These are phyloP conservation scores for Hippocampus mohnikei DNA, from an alignment of 2,113 vertebrate genomes.

Conservation along the genomic window DNA sequence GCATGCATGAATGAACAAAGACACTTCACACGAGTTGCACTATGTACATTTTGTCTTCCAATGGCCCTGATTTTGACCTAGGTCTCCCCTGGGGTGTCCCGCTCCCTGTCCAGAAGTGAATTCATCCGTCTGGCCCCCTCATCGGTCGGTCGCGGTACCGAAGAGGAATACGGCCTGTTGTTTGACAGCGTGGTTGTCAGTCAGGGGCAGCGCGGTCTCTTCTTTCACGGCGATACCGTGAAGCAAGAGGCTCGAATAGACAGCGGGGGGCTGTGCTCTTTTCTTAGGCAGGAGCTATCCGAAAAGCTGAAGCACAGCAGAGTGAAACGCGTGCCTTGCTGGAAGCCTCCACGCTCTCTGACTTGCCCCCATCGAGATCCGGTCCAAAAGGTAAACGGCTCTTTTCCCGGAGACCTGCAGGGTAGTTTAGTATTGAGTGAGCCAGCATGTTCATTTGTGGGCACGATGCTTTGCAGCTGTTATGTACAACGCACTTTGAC, in stretches of 20 bases:
- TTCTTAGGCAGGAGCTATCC: slow-evolving; percentile 74
- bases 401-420: background rate
- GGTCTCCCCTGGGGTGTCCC: slow-evolving; percentile 37
- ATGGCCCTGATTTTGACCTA: slow-evolving; percentile 38
- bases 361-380: slow-evolving; percentile 74
- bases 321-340: slow-evolving; percentile 57
- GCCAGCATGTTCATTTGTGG: slow-evolving; percentile 19
- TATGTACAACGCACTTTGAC: slow-evolving; percentile 37
- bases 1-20: background rate
- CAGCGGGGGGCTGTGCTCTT: slow-evolving; percentile 78
- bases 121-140: slow-evolving; percentile 66
- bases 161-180: slow-evolving; percentile 76
- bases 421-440: slow-evolving; percentile 1
- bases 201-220: slow-evolving; percentile 67
- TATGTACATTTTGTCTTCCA: background rate
- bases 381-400: slow-evolving; percentile 70
- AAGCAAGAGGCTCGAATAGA: slow-evolving; percentile 69
- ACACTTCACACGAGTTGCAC: background rate
- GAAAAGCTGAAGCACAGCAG: slow-evolving; percentile 73
- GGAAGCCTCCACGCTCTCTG: slow-evolving; percentile 72
- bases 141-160: slow-evolving; percentile 60
- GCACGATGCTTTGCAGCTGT: slow-evolving; percentile 12
- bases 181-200: slow-evolving; percentile 75
- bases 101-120: slow-evolving; percentile 68
- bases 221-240: slow-evolving; percentile 73